Conservation (phyloP, 2,888 invertebrate genomes). For the Melangyna quadrimaculata region DNA sequence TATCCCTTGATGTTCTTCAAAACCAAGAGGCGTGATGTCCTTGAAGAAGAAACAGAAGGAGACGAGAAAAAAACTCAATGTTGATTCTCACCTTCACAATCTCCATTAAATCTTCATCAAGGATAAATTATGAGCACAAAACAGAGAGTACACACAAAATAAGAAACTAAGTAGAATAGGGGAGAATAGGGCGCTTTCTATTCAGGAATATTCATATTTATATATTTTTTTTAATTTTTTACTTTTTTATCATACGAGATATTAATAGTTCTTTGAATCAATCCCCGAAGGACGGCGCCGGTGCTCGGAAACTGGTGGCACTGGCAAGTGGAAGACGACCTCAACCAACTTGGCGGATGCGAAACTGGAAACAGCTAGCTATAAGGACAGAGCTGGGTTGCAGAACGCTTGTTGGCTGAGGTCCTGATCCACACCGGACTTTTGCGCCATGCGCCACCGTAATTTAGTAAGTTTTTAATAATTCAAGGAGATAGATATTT, state of each 20-base stretch:
- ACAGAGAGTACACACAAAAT: conserved; percentile 3
- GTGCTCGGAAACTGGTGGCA: too few species aligned
- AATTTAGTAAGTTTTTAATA: too few species aligned
- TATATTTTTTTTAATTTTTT: background rate
- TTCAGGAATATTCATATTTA: background rate
- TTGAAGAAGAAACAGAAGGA: conserved; percentile 47
- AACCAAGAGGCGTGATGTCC: conserved; percentile 37
- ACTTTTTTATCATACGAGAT: background rate
- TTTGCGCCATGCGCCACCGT: too few species aligned
- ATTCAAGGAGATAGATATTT: too few species aligned
- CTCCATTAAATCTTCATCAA: conserved; percentile 71
- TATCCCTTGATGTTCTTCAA: background rate
- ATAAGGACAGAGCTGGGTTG: too few species aligned
- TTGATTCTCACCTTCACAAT: conserved; percentile 68
- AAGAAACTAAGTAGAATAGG: conserved; percentile 29
- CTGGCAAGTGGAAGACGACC: too few species aligned
- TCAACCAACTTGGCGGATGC: too few species aligned
- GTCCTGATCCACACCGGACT: too few species aligned
- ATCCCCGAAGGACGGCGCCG: too few species aligned
- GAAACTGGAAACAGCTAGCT: too few species aligned
- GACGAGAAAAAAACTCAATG: conserved; percentile 42
- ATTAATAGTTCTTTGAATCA: too few species aligned
- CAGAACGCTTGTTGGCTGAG: too few species aligned
- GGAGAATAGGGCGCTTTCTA: background rate
- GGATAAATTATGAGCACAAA: conserved; percentile 65